Conservation (phyloP, 2,888 invertebrate species). For the Phortica okadai region DNA sequence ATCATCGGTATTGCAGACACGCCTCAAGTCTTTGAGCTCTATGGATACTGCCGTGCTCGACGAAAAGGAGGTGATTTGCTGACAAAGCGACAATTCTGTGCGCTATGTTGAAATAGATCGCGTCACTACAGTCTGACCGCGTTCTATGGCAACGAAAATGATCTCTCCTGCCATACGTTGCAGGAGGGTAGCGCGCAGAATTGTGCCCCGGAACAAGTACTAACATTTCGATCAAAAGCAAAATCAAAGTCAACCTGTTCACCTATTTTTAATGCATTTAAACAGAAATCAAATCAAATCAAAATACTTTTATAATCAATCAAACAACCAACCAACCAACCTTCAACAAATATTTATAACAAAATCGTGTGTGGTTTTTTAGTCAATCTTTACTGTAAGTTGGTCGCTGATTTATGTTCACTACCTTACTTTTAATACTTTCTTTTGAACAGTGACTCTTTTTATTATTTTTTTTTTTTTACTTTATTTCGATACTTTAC, state of each 20-base stretch:
- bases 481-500: background rate
- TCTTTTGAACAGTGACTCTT: background rate
- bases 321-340: constrained; percentile 8
- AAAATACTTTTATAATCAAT: constrained; percentile 22
- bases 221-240: constrained; percentile 42
- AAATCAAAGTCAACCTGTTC: constrained; percentile 59
- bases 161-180: background rate
- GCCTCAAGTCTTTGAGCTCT: constrained; percentile 85
- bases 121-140: constrained; percentile 90
- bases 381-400: constrained; percentile 27
- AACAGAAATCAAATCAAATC: constrained; percentile 39
- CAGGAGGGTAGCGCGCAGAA: constrained; percentile 71
- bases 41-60: constrained; percentile 89
- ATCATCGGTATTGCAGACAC: constrained; percentile 86
- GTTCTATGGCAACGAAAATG: constrained; percentile 36
- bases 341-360: constrained; percentile 17
- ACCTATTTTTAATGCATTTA: constrained; percentile 71
- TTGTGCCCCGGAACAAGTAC: constrained; percentile 73
- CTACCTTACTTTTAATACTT: background rate
- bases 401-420: background rate
- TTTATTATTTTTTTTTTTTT: background rate
- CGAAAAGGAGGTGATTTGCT: constrained; percentile 94
- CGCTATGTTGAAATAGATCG: constrained; percentile 93
- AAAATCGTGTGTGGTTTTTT: constrained; percentile 17
- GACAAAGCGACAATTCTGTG: constrained; percentile 97